Evolutionary conservation across 2,797 vertebrate species (phyloP), one percentile per base, ranked within the genome.

Genomic region (Phrynocephalus guinanensis): DNA sequence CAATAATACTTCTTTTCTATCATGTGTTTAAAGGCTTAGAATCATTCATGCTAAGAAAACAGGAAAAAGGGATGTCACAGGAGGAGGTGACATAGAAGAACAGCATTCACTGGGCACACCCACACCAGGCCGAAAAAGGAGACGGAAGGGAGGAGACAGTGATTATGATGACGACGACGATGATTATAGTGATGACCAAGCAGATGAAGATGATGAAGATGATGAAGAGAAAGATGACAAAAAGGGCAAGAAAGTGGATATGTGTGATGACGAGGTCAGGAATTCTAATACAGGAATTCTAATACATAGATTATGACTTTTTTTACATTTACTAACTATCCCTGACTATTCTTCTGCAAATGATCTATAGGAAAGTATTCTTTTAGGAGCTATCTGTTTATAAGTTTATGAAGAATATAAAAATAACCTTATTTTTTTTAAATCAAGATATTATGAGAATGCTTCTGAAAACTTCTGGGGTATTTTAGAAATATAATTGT

Each of bases 121-220:
- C 6, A 89, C 96, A 0, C 90, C 96, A 0, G 97, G 97, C 75
- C 97, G 97, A 88, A 98, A 98, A 88, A 96, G 97, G 88, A 98
- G 98, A 87, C 96, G 97, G 68, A 99, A 98, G 97, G 97, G 96
- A 5, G 97, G 96, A 24, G 98, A 98, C 93, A 98, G 98, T 0
- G 98, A 99, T 66, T 94, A 98, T 0, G 98, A 99, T 0, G 98
- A 99, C 0, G 98, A 99, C 0, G 98, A 99, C 0, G 99, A 99
- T 0, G 98, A 99, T 0, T 99, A 99, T 92, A 99, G 98, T 2
- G 98, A 99, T 2, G 98, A 99, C 1, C 98, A 98, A 92, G 98
- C 97, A 6, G 98, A 99, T 67, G 98, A 99, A 75, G 98, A 98
- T 48, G 98, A 98, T 0, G 98, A 99, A 0, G 98, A 98, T 0